Conservation (phyloP, 2,113 vertebrate genomes). For the Origma solitaria region DNA sequence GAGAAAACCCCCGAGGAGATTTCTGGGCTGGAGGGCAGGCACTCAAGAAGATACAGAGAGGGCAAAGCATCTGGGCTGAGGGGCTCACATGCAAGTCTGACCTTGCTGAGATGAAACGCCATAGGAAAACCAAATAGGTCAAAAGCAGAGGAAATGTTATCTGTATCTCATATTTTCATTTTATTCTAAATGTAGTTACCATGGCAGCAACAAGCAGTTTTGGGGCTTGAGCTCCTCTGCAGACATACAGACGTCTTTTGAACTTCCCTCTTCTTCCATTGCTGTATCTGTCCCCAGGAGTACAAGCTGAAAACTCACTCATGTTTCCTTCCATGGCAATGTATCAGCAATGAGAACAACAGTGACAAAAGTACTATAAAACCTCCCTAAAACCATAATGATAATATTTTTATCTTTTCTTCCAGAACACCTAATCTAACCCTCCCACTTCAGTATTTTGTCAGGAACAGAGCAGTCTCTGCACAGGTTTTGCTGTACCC, state of each 20-base stretch:
- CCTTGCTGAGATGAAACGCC: not conserved
- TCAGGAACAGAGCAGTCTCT: not conserved
- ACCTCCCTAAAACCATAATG: not conserved
- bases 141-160: not conserved
- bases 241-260: not conserved
- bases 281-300: not conserved
- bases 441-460: not conserved
- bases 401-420: not conserved
- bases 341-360: not conserved
- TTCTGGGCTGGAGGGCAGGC: not conserved
- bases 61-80: not conserved
- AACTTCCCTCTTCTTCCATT: not conserved
- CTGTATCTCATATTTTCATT: not conserved
- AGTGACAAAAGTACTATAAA: not conserved
- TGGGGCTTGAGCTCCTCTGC: not conserved
- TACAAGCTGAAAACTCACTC: not conserved
- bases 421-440: not conserved
- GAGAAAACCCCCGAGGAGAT: not conserved
- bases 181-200: not conserved
- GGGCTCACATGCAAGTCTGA: not conserved
- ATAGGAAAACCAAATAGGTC: constrained; percentile 3
- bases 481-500: not conserved
- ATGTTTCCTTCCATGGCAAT: not conserved
- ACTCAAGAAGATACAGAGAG: not conserved
- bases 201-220: not conserved